Evolutionary conservation across 2,797 vertebrate genomes (phyloP), one percentile per base, ranked within the genome.

Genomic region (Nannoperca australis): DNA sequence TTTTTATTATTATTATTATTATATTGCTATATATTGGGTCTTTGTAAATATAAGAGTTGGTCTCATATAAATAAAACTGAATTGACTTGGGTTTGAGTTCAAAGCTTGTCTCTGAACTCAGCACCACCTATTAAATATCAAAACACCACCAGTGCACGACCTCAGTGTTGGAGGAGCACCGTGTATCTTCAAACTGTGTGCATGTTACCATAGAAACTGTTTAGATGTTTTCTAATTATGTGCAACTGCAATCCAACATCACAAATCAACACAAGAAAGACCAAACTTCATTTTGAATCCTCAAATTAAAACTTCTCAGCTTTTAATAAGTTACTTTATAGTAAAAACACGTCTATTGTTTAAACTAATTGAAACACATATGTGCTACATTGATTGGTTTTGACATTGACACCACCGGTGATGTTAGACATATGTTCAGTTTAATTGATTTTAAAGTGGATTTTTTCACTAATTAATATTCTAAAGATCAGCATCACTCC

Each of bases 131-230:
- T 84, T 86, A 81, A 79, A 88, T 81, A 86, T 86, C 83, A 83
- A 86, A 87, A 83, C 71, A 63, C 11, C 32, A 1, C 18, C 65
- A 34, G 74, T 0, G 11, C 30, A 17, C 20, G 49, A 90, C 76
- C 45, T 69, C 59, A 65, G 66, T 74, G 45, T 7, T n/a, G 44
- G 54, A 73, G 50, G 61, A 75, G 66, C 62, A 50, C 27, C 18
- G 49, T 74, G 67, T 10, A 24, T 70, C 73, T 81, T 60, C 78
- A 78, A 64, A 81, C 73, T 79, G 84, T 55, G 70, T 44, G 59
- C 38, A 67, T 3, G 88, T 93, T 91, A 63, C 90, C 88, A 91
- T 91, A 83, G 90, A 85, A 93, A 93, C 89, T 20, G 44, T 63
- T 88, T 61, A 45, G 65, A 79, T 81, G 58, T 85, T 73, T 72